A percentile compares a stretch with the other conserved stretches of the same genome.
Conservation (phyloP, 2,797 vertebrate genomes). For the Morelia viridis region DNA sequence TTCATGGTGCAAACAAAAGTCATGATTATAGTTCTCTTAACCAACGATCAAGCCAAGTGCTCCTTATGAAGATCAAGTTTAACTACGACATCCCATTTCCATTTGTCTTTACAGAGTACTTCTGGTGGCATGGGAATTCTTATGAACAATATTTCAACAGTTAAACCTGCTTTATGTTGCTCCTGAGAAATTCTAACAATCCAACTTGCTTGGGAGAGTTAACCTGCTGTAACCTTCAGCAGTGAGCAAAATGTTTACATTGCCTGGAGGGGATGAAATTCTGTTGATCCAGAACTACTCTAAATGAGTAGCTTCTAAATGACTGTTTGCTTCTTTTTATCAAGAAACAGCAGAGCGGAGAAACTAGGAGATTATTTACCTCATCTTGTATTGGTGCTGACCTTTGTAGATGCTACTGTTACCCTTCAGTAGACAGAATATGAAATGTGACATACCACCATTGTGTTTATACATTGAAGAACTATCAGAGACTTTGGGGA, state of each 20-base stretch:
- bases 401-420: slow-evolving; percentile 36
- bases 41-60: neutral
- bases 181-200: slow-evolving; percentile 32
- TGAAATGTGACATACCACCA: slow-evolving; percentile 4
- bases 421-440: neutral
- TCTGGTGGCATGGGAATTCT: neutral
- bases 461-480: neutral
- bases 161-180: slow-evolving; percentile 10
- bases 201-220: accelerated
- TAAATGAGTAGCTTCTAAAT: slow-evolving; percentile 32
- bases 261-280: slow-evolving; percentile 8
- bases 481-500: neutral
- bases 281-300: slow-evolving; percentile 24
- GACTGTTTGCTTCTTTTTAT: slow-evolving; percentile 29
- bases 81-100: slow-evolving; percentile 11
- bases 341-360: slow-evolving; percentile 4
- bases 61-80: neutral
- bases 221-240: slow-evolving; percentile 34
- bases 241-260: slow-evolving; percentile 25
- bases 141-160: slow-evolving; percentile 15
- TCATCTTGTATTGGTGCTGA: slow-evolving; percentile 3
- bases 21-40: neutral
- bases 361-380: slow-evolving; percentile 14
- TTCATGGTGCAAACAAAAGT: neutral
- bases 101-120: slow-evolving; percentile 23